Evolutionary conservation across 2,113 vertebrate genomes (phyloP).

Genomic region (Siniperca chuatsi): DNA sequence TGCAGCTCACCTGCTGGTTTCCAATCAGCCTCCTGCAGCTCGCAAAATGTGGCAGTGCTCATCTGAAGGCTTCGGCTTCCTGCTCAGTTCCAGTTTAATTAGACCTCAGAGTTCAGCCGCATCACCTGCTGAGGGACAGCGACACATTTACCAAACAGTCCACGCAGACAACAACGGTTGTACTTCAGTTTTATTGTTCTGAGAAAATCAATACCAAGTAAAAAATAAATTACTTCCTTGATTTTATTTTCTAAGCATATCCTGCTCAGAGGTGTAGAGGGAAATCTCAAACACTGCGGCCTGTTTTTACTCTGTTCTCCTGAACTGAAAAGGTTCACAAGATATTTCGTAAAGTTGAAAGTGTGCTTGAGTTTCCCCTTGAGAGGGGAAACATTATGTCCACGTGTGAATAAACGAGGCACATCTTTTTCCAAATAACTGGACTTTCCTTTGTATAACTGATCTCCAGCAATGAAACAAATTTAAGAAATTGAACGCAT

Average conservation of each 20-base stretch:
- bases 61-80: no score
- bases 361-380: background rate
- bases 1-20: slow-evolving; percentile 17
- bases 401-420: slow-evolving; percentile 1
- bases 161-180: slow-evolving; percentile 17
- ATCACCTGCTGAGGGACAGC: background rate
- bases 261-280: slow-evolving; percentile 37
- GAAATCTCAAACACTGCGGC: background rate
- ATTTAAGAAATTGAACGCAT: background rate
- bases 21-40: slow-evolving; percentile 27
- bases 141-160: background rate
- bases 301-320: background rate
- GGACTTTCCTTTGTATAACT: background rate
- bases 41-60: background rate
- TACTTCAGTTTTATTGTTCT: slow-evolving; percentile 77
- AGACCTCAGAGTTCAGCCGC: background rate
- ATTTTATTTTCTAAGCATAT: slow-evolving; percentile 5
- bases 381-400: background rate
- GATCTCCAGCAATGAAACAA: background rate
- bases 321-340: background rate
- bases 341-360: slow-evolving; percentile 4
- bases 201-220: slow-evolving; percentile 72
- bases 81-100: background rate
- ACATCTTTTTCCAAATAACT: background rate
- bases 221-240: slow-evolving; percentile 76